Conservation (phyloP, 2,797 vertebrate species). For the Florisuga fusca region DNA sequence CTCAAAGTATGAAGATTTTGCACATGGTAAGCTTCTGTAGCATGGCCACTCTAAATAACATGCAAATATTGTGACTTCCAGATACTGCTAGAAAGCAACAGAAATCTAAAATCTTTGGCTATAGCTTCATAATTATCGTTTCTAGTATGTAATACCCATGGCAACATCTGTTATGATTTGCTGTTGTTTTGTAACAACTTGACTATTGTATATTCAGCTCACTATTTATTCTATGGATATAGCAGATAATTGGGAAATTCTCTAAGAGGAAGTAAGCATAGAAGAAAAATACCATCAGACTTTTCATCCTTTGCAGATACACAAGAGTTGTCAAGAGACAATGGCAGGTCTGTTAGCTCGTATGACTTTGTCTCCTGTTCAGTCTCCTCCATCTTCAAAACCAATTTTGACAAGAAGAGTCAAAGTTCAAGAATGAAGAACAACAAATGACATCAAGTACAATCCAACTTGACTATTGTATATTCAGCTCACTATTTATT, state of each 20-base stretch:
- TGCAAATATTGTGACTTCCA: neutral
- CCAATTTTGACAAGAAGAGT: conserved; percentile 5
- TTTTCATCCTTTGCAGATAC: neutral
- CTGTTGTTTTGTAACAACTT: neutral
- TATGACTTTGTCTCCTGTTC: neutral
- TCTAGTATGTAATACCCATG: neutral
- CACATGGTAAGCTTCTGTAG: neutral
- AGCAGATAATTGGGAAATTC: neutral
- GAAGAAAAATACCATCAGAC: conserved; percentile 27
- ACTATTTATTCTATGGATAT: neutral
- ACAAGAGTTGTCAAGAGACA: conserved; percentile 10
- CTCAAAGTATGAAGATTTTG: neutral
- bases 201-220: neutral
- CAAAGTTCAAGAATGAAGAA: conserved; percentile 15
- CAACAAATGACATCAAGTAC: neutral
- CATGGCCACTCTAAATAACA: neutral
- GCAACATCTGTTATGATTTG: neutral
- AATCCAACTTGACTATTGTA: neutral
- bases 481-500: neutral
- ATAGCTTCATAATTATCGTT: neutral
- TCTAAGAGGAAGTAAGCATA: neutral
- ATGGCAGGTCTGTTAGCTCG: conserved; percentile 5
- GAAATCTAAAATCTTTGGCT: neutral
- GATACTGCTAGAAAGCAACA: neutral
- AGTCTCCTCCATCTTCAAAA: conserved; percentile 1